Evolutionary conservation across 2,797 vertebrate genomes (phyloP).

Genomic region (Helarctos malayanus): DNA sequence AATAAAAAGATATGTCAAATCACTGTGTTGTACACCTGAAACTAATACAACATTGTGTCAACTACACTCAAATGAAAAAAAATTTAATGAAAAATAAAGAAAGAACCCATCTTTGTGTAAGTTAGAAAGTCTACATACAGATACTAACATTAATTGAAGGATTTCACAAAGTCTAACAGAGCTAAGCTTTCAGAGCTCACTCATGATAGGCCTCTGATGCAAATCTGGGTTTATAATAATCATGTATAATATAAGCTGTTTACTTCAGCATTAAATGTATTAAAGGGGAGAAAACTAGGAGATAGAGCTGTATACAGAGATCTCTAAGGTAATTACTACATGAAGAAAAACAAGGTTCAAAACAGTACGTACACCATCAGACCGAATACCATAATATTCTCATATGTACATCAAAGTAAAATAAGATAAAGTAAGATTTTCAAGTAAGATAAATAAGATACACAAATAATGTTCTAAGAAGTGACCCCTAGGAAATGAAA

Average conservation of each 20-base stretch:
- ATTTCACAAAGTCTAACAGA: conserved; percentile 19
- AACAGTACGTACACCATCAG: neutral
- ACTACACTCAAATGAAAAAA: neutral
- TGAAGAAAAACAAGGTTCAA: conserved; percentile 37
- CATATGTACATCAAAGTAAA: neutral
- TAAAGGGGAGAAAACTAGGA: neutral
- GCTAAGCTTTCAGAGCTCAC: neutral
- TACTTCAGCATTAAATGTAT: neutral
- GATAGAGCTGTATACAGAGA: neutral
- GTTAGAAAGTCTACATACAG: conserved; percentile 24
- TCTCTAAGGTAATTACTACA: neutral
- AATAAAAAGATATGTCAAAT: neutral
- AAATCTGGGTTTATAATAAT: conserved; percentile 33
- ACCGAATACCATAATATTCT: neutral
- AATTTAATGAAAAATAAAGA: neutral
- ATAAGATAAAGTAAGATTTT: conserved; percentile 22
- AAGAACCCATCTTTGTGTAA: neutral
- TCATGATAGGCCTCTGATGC: neutral
- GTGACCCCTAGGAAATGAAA: conserved; percentile 33
- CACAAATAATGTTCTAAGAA: neutral
- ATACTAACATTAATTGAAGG: neutral
- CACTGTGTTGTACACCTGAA: neutral
- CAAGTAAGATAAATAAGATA: neutral
- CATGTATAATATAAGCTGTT: neutral
- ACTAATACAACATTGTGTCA: neutral